Evolutionary conservation across 2,113 vertebrate species (phyloP), one percentile per base, ranked within the genome.

Genomic region (Sclerurus mexicanus): DNA sequence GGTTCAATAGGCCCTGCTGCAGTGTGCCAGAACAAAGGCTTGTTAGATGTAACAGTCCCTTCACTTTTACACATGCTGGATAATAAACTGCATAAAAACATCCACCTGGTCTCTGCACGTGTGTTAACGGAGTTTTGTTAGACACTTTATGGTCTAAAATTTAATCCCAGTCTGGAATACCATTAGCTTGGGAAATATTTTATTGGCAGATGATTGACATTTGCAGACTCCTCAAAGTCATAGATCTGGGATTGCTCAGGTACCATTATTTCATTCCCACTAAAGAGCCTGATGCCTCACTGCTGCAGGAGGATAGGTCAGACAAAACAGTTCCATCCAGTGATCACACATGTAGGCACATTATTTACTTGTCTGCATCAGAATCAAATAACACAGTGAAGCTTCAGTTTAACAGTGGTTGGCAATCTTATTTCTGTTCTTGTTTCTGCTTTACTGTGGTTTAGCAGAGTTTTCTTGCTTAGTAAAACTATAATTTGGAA

Each of bases 261-360:
- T 33, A n/a, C 75, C 23, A n/a, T 42, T 35, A 67, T 67, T 92
- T 78, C 1, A 2, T 42, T 62, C 47, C 44, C 4, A 1, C 52
- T 46, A 14, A 33, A 42, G 22, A 83, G 4, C 10, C 35, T 47
- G 14, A 59, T 49, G 55, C 71, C 58, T 40, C 44, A 77, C 16
- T 55, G 23, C 56, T 67, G 39, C 23, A 72, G 35, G 14, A 95
- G 17, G 9, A 3, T 2, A 68, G 79, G 16, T 5, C 39, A 25
- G 56, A 74, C 42, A 46, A 58, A 90, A 63, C 18, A 44, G 28
- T 18, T 59, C 12, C 7, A 69, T 28, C 13, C 58, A 40, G 25
- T 12, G 4, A 15, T 63, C 2, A 6, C 6, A 52, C 11, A 20
- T 3, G 6, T 18, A 46, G 1, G 2, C 19, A n/a, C 18, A 33